These are phyloP conservation scores for Bujurquina vittata DNA, from an alignment of 2,113 vertebrate species.

Conservation along the genomic window DNA sequence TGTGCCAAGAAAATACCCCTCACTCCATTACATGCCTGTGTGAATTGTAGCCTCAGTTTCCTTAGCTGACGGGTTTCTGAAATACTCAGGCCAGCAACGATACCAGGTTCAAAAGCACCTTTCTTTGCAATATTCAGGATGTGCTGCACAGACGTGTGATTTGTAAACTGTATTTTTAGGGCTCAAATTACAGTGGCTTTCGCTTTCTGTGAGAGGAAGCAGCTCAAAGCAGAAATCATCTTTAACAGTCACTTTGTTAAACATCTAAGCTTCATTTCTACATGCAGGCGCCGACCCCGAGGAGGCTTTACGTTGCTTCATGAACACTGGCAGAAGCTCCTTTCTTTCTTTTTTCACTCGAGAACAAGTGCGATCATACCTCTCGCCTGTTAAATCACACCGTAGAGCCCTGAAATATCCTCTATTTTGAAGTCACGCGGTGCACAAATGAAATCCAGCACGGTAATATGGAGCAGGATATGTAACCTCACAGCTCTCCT, in stretches of 20 bases:
- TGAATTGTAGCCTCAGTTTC: neutral
- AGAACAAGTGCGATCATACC: neutral
- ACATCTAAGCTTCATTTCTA: neutral
- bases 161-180: neutral
- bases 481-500: conserved; percentile 65
- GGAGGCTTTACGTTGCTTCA: neutral
- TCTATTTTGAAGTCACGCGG: conserved; percentile 46
- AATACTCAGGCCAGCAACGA: neutral
- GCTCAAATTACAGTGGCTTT: neutral
- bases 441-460: conserved; percentile 53
- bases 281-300: neutral
- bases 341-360: neutral
- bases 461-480: conserved; percentile 54
- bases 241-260: conserved; percentile 9
- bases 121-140: neutral
- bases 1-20: too few species aligned
- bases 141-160: neutral
- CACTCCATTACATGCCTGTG: neutral
- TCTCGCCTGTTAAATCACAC: conserved; percentile 25
- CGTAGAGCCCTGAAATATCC: conserved; percentile 18
- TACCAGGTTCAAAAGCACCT: neutral
- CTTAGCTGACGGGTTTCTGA: neutral
- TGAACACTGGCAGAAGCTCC: neutral
- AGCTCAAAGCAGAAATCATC: neutral
- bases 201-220: neutral